These are phyloP conservation scores for Chiridota heheva DNA, from an alignment of 35 echinoderm and acorn worm genomes.

Conservation along the genomic window DNA sequence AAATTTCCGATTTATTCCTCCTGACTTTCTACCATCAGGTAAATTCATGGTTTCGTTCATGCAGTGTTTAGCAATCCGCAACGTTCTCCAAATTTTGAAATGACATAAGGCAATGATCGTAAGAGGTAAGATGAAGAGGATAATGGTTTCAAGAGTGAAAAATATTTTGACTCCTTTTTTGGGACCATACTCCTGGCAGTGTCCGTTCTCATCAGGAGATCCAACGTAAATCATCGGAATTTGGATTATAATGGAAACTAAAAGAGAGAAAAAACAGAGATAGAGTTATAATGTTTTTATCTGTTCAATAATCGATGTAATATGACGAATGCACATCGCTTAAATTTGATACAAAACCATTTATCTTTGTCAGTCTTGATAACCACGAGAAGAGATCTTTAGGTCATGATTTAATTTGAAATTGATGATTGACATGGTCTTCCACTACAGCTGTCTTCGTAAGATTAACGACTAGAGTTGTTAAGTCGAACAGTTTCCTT, in stretches of 20 bases:
- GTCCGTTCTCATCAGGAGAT: constrained; percentile 2
- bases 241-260: constrained; percentile 18
- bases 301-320: too few species aligned
- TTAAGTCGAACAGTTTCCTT: too few species aligned
- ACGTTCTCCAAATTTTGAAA: constrained; percentile 32
- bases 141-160: constrained; percentile 18
- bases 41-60: not conserved
- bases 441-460: too few species aligned
- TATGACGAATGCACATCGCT: too few species aligned
- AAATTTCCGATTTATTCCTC: not conserved
- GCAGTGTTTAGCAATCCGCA: not conserved
- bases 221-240: constrained; percentile 25
- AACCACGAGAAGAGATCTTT: too few species aligned
- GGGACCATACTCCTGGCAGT: constrained; percentile 30
- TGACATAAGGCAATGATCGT: constrained; percentile 17
- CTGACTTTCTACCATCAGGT: not conserved
- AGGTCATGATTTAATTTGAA: too few species aligned
- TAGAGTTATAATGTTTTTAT: too few species aligned
- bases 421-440: too few species aligned
- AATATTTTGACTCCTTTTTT: constrained; percentile 7
- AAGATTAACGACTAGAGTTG: too few species aligned
- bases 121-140: constrained; percentile 20
- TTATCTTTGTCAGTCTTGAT: too few species aligned
- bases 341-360: too few species aligned
- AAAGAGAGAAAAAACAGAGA: not conserved